phyloP scores from a whole-genome alignment of 2,113 vertebrate genomes.

The Ophthalmotilapia sp. region DNA sequence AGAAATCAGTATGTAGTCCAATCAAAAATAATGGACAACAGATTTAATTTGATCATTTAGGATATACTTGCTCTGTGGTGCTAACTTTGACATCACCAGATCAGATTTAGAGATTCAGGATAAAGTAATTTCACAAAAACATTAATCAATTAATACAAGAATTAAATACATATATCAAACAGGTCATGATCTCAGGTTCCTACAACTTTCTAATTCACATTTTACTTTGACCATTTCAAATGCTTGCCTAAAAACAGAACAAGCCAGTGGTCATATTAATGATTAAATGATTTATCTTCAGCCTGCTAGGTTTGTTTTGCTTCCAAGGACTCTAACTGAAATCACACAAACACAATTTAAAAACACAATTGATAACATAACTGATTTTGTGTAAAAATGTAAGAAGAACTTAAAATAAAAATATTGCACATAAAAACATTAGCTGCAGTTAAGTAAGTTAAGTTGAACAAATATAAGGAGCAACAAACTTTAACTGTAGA shows the following conservation, averaged over 20 bases:
- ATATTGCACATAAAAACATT: not conserved
- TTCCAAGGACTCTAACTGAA: not conserved
- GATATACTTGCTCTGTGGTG: fast-evolving
- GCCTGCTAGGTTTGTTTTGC: fast-evolving
- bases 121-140: not conserved
- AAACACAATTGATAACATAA: not conserved
- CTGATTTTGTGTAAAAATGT: not conserved
- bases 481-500: not conserved
- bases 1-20: not conserved
- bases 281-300: not conserved
- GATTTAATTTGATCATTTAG: not conserved
- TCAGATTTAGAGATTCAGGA: not conserved
- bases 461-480: not conserved
- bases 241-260: not conserved
- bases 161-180: fast-evolving
- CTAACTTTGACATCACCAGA: fast-evolving
- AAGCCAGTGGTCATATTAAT: not conserved
- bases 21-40: not conserved
- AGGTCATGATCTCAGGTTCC: not conserved
- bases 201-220: not conserved
- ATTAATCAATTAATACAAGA: not conserved
- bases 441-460: not conserved
- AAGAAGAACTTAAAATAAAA: not conserved
- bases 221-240: not conserved
- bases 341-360: not conserved